phyloP scores from a whole-genome alignment of 2,888 invertebrate species.

The Ryuthela nishihirai region DNA sequence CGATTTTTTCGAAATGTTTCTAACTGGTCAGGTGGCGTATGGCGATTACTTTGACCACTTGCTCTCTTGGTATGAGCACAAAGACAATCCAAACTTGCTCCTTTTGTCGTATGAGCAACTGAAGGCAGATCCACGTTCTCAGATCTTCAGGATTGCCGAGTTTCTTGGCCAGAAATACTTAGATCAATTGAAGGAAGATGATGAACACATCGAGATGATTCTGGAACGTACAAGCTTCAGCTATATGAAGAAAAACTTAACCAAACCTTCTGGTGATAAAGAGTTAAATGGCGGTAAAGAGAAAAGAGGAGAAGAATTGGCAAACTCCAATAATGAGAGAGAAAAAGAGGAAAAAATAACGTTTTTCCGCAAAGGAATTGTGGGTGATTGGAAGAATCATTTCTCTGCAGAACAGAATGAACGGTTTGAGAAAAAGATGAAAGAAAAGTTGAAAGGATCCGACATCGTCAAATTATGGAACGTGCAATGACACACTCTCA shows the following conservation, averaged over 20 bases:
- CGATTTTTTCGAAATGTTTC: conserved; percentile 50
- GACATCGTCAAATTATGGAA: conserved; percentile 1
- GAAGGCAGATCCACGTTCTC: conserved; percentile 42
- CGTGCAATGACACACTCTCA: too few species aligned
- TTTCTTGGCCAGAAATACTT: conserved; percentile 35
- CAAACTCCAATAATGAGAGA: too few species aligned
- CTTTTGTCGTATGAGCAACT: conserved; percentile 51
- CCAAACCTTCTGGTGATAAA: too few species aligned
- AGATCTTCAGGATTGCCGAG: conserved; percentile 38
- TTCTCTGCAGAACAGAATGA: neutral
- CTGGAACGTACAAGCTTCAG: conserved; percentile 14
- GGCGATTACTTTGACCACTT: conserved; percentile 37
- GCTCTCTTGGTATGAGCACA: conserved; percentile 7
- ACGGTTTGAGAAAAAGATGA: neutral
- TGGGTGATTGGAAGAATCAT: conserved; percentile 6
- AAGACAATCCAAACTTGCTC: conserved; percentile 46
- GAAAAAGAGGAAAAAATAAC: neutral
- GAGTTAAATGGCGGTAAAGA: neutral
- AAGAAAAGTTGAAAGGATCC: conserved; percentile 4
- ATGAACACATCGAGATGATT: neutral
- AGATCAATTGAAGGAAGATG: neutral
- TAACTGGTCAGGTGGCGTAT: conserved; percentile 46
- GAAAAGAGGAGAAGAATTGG: too few species aligned
- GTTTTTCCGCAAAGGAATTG: conserved; percentile 4
- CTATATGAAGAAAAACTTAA: conserved; percentile 16